Evolutionary conservation across 2,888 invertebrate genomes (phyloP).

Genomic region (Troilus luridus): DNA sequence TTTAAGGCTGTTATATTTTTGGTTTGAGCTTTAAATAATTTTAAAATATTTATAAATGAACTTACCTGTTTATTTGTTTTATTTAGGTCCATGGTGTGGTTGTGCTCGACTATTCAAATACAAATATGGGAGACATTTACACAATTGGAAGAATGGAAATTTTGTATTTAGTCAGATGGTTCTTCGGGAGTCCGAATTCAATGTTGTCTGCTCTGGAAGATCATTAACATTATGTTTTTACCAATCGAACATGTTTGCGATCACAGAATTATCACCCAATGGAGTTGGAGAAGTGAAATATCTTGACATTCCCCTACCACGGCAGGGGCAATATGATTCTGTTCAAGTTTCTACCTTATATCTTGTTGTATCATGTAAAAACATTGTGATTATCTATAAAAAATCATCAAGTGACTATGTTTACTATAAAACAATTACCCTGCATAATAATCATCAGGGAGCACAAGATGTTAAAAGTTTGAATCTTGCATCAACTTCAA

Average conservation of each 20-base stretch:
- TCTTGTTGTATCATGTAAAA: background rate
- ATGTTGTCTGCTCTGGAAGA: slow-evolving; percentile 34
- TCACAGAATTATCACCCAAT: slow-evolving; percentile 5
- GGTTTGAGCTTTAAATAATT: background rate
- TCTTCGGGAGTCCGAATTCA: slow-evolving; percentile 16
- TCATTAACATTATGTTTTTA: slow-evolving; percentile 24
- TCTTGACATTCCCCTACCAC: slow-evolving; percentile 28
- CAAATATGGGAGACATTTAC: slow-evolving; percentile 44
- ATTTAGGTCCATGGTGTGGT: slow-evolving; percentile 37
- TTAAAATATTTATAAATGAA: background rate
- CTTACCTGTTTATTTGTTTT: background rate
- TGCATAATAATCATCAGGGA: slow-evolving; percentile 14
- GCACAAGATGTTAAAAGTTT: slow-evolving; percentile 11
- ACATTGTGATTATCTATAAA: background rate
- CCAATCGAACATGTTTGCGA: slow-evolving; percentile 38
- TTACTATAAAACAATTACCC: background rate
- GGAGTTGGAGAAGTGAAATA: slow-evolving; percentile 26
- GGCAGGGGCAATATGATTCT: slow-evolving; percentile 18
- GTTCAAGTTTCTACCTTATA: background rate
- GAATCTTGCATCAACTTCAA: background rate
- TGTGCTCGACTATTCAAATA: slow-evolving; percentile 47
- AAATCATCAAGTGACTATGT: slow-evolving; percentile 26
- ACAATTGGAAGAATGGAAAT: slow-evolving; percentile 41
- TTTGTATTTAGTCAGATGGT: slow-evolving; percentile 38
- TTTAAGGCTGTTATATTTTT: background rate